Evolutionary conservation across 2,888 invertebrate species (phyloP).

Genomic region (Zootermopsis nevadensis): DNA sequence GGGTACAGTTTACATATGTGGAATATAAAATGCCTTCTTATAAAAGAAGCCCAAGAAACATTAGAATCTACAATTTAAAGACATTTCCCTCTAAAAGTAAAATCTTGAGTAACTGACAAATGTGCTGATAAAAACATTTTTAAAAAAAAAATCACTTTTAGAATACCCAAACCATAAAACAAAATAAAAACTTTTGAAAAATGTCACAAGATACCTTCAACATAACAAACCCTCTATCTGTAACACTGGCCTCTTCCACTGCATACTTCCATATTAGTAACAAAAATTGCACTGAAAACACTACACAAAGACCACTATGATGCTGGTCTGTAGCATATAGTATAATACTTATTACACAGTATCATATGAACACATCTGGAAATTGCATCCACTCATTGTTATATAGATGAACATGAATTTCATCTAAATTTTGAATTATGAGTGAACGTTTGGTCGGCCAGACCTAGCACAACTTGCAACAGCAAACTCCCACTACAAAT

Average conservation of each 20-base stretch:
- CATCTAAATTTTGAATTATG: too few species aligned
- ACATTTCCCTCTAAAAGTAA: not conserved
- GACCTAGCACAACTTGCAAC: too few species aligned
- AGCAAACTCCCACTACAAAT: too few species aligned
- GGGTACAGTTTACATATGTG: not conserved
- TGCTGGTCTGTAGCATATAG: not conserved
- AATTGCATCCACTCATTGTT: not conserved
- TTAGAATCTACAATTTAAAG: not conserved
- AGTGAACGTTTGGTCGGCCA: too few species aligned
- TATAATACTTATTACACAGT: not conserved
- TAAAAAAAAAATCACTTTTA: not conserved
- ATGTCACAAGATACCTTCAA: conserved; percentile 9
- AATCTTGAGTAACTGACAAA: not conserved
- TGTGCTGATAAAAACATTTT: not conserved
- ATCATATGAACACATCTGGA: not conserved
- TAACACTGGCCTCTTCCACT: not conserved
- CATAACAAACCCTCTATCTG: not conserved
- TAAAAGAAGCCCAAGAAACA: not conserved
- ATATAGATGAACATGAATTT: not conserved
- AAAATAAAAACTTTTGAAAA: not conserved
- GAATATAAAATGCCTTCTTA: not conserved
- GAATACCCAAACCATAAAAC: not conserved
- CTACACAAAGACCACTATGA: not conserved
- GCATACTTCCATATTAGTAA: not conserved
- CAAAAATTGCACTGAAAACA: conserved; percentile 18